These are phyloP conservation scores for Eledona agricola DNA, from an alignment of 2,888 invertebrate genomes.

Conservation along the genomic window DNA sequence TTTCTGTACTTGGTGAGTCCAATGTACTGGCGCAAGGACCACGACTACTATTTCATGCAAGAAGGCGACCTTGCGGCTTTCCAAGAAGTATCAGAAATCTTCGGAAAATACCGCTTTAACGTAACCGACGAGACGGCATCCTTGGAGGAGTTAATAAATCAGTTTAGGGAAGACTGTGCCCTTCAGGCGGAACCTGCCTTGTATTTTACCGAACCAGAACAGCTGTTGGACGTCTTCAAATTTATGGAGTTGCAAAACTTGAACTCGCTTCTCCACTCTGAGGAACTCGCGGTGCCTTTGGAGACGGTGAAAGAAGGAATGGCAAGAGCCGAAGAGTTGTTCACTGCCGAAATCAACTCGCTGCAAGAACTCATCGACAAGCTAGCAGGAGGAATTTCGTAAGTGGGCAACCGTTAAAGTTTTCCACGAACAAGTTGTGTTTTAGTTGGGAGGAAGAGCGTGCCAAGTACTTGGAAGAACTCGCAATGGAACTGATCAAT, in stretches of 20 bases:
- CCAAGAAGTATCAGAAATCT: constrained; percentile 44
- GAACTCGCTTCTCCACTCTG: constrained; percentile 69
- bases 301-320: constrained; percentile 64
- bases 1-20: constrained; percentile 75
- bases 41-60: constrained; percentile 56
- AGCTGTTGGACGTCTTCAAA: constrained; percentile 68
- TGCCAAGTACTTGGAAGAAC: constrained; percentile 64
- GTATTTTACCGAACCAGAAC: constrained; percentile 67
- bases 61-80: constrained; percentile 29
- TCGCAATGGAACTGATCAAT: constrained; percentile 67
- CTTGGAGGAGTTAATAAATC: constrained; percentile 60
- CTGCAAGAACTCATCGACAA: constrained; percentile 61
- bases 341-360: constrained; percentile 58
- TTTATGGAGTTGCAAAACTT: constrained; percentile 72
- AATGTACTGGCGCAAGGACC: constrained; percentile 66
- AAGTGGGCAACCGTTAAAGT: constrained; percentile 51
- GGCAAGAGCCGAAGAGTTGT: constrained; percentile 60
- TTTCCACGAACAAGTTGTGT: background rate
- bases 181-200: constrained; percentile 64
- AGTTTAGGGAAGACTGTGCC: constrained; percentile 63
- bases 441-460: constrained; percentile 65
- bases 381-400: constrained; percentile 59
- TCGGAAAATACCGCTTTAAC: constrained; percentile 48
- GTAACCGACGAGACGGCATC: constrained; percentile 49
- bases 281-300: constrained; percentile 66